Percentiles rank a stretch among this genome's conserved stretches.
These are phyloP conservation scores for Drosophila imparisetae DNA, from an alignment of 2,888 invertebrate species.

Conservation along the genomic window DNA sequence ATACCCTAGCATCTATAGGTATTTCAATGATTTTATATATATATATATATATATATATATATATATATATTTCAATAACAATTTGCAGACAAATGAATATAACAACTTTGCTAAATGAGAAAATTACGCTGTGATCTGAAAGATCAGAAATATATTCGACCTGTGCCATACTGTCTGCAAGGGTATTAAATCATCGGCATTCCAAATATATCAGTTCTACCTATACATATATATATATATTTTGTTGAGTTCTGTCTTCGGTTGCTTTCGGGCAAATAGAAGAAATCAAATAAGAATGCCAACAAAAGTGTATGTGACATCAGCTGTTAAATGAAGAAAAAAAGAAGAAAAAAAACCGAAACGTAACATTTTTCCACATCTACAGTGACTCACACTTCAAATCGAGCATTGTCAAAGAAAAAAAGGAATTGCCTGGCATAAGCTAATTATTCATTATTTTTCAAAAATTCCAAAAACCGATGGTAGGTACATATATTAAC, in stretches of 20 bases:
- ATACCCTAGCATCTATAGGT: not conserved
- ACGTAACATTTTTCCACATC: conserved; percentile 31
- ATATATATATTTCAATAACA: not conserved
- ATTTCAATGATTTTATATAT: too few species aligned
- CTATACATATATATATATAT: not conserved
- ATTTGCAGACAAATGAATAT: not conserved
- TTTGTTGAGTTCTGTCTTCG: not conserved
- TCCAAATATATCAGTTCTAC: not conserved
- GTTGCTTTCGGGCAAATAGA: conserved; percentile 38
- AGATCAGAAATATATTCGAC: not conserved
- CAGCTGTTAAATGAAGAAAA: conserved; percentile 57
- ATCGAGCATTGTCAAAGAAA: too few species aligned
- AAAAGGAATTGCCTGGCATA: too few species aligned
- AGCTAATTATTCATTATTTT: too few species aligned
- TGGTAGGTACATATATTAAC: too few species aligned
- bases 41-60: not conserved
- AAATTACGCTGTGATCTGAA: not conserved
- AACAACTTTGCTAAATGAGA: not conserved
- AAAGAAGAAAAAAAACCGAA: not conserved
- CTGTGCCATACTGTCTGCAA: not conserved
- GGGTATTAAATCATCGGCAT: not conserved
- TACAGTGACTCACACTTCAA: too few species aligned
- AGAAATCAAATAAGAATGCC: conserved; percentile 63
- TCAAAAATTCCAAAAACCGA: too few species aligned
- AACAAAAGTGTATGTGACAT: conserved; percentile 55